phyloP scores from a whole-genome alignment of 2,113 vertebrate species.

The Electrona antarctica region DNA sequence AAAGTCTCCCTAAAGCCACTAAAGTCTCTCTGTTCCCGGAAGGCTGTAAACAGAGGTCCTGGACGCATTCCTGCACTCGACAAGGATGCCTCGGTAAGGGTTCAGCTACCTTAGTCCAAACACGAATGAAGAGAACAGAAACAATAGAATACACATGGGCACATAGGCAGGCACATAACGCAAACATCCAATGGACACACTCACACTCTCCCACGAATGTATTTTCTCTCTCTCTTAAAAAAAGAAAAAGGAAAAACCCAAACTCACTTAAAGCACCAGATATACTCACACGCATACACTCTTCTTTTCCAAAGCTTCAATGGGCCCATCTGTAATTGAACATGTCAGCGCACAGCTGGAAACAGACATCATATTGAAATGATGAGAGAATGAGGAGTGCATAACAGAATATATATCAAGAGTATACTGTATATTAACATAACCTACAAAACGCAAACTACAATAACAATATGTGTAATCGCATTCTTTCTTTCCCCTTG shows the following conservation, averaged over 20 bases:
- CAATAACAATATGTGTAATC: not conserved
- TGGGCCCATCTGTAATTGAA: not conserved
- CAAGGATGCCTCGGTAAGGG: constrained; percentile 27
- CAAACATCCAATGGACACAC: constrained; percentile 5
- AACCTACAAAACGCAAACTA: not conserved
- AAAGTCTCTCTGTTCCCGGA: constrained; percentile 21
- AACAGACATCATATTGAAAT: not conserved
- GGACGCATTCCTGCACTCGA: constrained; percentile 55
- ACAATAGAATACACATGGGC: too few relatives aligned
- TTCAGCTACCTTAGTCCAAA: constrained; percentile 14
- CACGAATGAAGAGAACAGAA: not conserved
- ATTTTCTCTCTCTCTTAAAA: too few relatives aligned
- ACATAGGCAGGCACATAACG: too few relatives aligned
- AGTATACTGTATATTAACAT: not conserved
- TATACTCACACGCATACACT: not conserved
- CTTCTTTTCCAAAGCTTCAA: not conserved
- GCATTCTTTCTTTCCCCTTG: not conserved
- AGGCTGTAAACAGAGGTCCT: constrained; percentile 46
- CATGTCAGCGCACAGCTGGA: constrained; percentile 3
- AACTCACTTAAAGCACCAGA: not conserved
- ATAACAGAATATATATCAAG: too few relatives aligned
- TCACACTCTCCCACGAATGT: not conserved
- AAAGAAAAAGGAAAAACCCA: not conserved
- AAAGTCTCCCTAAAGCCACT: constrained; percentile 45
- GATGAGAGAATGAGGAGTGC: not conserved